Conservation (phyloP, 1,140 invertebrate genomes). For the Micrasema minimum region DNA sequence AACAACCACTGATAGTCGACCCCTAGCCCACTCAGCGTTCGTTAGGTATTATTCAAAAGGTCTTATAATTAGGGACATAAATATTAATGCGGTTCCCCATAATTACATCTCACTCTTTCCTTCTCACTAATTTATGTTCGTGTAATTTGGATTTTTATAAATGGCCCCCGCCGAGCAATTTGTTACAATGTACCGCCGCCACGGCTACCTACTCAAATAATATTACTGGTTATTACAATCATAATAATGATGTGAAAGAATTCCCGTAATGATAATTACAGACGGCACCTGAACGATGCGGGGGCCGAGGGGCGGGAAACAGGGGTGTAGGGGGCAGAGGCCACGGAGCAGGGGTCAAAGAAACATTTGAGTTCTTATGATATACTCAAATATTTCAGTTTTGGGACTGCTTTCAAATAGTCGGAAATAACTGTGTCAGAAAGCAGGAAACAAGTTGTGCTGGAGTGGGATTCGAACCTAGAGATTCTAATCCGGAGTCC, state of each 20-base stretch:
- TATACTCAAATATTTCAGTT: too few species aligned
- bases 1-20: constrained; percentile 34
- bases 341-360: too few species aligned
- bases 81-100: constrained; percentile 54
- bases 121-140: constrained; percentile 54
- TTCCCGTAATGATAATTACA: constrained; percentile 54
- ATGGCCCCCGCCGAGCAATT: constrained; percentile 52
- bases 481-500: too few species aligned
- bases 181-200: constrained; percentile 48
- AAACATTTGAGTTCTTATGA: too few species aligned
- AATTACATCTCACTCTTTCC: constrained; percentile 54
- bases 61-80: constrained; percentile 55
- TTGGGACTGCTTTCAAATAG: too few species aligned
- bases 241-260: constrained; percentile 47
- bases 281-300: constrained; percentile 35
- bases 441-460: too few species aligned
- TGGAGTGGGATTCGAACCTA: too few species aligned
- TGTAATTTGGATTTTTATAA: constrained; percentile 55
- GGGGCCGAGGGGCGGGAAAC: constrained; percentile 4
- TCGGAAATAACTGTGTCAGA: too few species aligned
- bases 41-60: constrained; percentile 54
- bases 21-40: constrained; percentile 49
- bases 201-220: constrained; percentile 52
- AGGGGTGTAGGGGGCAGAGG: too few species aligned
- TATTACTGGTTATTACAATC: constrained; percentile 24